Percentiles rank a stretch among this genome's conserved stretches.
Conservation (phyloP, 2,797 vertebrate species). For the Helicolenus hilgendorfi region DNA sequence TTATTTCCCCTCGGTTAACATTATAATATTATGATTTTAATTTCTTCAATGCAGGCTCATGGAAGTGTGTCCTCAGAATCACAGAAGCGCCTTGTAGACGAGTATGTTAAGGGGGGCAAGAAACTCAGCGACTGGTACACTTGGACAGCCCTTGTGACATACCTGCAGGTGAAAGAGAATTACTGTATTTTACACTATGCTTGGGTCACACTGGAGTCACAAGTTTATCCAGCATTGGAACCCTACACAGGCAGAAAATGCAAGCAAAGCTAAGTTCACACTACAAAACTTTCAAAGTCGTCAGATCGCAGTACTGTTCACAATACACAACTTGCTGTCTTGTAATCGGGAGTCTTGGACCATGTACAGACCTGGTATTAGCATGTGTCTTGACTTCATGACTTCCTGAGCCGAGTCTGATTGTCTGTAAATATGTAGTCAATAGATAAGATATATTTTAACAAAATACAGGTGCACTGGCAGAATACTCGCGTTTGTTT, state of each 20-base stretch:
- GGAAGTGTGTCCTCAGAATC: slow-evolving; percentile 2
- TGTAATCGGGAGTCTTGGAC: too few relatives aligned
- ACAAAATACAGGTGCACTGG: too few relatives aligned
- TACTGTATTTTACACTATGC: neutral
- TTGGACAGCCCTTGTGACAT: slow-evolving; percentile 93
- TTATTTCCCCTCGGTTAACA: neutral
- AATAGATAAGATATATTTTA: too few relatives aligned
- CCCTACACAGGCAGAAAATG: neutral
- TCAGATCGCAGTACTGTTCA: too few relatives aligned
- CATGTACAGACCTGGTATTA: too few relatives aligned
- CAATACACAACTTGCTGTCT: too few relatives aligned
- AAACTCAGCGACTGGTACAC: slow-evolving; percentile 77
- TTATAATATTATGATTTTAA: neutral
- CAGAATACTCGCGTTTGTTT: too few relatives aligned
- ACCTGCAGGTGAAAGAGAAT: slow-evolving; percentile 90
- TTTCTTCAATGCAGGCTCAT: slow-evolving; percentile 71
- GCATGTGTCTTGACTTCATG: too few relatives aligned
- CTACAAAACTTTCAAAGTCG: accelerated
- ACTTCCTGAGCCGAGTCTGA: too few relatives aligned
- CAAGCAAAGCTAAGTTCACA: too few relatives aligned
- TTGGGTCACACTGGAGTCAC: neutral
- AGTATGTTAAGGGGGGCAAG: slow-evolving; percentile 76
- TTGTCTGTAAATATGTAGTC: too few relatives aligned
- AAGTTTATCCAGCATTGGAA: neutral
- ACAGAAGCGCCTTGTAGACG: slow-evolving; percentile 57